A percentile compares a stretch with the other conserved stretches of the same genome.
phyloP scores from a whole-genome alignment of 2,888 invertebrate genomes.

The Teinopalpus imperialis region DNA sequence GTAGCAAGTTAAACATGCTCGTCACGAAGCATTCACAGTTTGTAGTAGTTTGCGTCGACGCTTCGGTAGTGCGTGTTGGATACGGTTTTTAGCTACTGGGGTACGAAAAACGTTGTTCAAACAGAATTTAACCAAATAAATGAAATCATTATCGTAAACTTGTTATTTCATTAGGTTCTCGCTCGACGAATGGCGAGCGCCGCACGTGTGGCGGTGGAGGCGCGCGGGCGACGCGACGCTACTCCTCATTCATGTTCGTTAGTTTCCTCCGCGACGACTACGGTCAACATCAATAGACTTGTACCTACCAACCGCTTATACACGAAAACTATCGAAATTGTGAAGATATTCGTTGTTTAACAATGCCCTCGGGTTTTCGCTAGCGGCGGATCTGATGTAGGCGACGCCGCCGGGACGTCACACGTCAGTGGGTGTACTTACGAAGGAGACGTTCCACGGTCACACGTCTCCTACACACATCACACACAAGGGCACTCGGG shows the following conservation, averaged over 20 bases:
- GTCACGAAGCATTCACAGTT: background rate
- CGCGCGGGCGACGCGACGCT: slow-evolving; percentile 60
- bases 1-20: background rate
- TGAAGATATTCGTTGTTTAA: too few relatives aligned
- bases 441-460: slow-evolving; percentile 73
- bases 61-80: background rate
- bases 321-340: slow-evolving; percentile 36
- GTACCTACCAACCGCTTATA: too few relatives aligned
- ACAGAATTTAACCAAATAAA: slow-evolving; percentile 37
- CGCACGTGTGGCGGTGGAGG: slow-evolving; percentile 66
- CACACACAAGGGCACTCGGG: slow-evolving; percentile 75
- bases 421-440: slow-evolving; percentile 60
- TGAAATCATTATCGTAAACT: slow-evolving; percentile 52
- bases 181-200: slow-evolving; percentile 39
- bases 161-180: slow-evolving; percentile 53
- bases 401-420: slow-evolving; percentile 50
- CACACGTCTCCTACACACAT: slow-evolving; percentile 75
- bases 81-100: background rate
- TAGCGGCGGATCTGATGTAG: slow-evolving; percentile 27
- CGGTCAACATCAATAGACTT: slow-evolving; percentile 42
- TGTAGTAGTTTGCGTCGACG: background rate
- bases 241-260: slow-evolving; percentile 66
- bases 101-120: background rate
- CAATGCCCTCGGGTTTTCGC: too few relatives aligned
- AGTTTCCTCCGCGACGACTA: slow-evolving; percentile 45